Conservation (phyloP, 2,113 vertebrate genomes). For the Orthochromis malagaraziensis region DNA sequence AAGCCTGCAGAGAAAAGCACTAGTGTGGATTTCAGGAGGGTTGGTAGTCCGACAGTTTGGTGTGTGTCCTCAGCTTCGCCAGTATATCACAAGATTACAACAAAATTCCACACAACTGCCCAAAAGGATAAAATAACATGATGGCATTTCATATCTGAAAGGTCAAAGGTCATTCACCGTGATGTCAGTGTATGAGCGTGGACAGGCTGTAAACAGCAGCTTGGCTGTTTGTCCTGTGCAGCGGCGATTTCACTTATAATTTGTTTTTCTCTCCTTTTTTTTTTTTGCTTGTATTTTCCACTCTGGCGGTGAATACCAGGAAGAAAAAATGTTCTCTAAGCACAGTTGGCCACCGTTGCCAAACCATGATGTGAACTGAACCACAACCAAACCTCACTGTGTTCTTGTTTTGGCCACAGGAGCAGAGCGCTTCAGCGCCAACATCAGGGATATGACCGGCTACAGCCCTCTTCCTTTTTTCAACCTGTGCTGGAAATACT, state of each 20-base stretch:
- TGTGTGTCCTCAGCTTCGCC: not conserved
- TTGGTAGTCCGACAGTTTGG: not conserved
- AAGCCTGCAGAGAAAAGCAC: not conserved
- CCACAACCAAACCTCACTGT: not conserved
- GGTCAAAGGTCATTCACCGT: not conserved
- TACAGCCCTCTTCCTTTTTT: constrained; percentile 50
- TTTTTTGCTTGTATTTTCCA: not conserved
- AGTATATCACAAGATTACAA: not conserved
- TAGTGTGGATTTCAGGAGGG: not conserved
- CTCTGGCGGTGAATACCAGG: not conserved
- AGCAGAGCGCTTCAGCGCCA: constrained; percentile 58
- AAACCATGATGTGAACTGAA: not conserved
- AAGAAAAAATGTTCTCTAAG: not conserved
- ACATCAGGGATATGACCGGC: constrained; percentile 68
- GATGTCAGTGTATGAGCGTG: not conserved
- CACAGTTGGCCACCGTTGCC: not conserved
- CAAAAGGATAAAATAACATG: not conserved
- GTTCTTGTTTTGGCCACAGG: constrained; percentile 30
- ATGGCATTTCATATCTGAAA: not conserved
- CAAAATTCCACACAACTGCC: not conserved
- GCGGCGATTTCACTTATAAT: not conserved
- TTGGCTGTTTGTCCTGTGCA: not conserved
- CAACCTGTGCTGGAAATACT: constrained; percentile 69
- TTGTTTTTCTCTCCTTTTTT: not conserved
- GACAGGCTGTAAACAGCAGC: not conserved